phyloP scores from a whole-genome alignment of 1,140 invertebrate species.

The Zaprionus tsacasi region DNA sequence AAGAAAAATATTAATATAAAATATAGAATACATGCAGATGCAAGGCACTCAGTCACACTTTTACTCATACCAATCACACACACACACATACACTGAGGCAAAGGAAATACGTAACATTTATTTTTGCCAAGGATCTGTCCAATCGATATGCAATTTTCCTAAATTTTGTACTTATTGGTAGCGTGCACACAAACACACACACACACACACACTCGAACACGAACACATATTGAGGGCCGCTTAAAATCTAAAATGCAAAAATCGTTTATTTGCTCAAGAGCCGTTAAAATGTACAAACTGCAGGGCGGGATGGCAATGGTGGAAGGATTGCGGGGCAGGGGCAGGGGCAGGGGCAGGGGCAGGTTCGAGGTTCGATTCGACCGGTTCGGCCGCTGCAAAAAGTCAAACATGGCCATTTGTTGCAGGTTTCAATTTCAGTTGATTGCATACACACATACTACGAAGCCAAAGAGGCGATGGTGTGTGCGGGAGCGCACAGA shows the following conservation, averaged over 20 bases:
- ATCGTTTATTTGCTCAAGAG: conserved; percentile 79
- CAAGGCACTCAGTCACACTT: conserved; percentile 30
- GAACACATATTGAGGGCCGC: conserved; percentile 33
- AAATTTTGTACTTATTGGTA: conserved; percentile 45
- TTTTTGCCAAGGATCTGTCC: conserved; percentile 35
- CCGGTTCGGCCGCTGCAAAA: conserved; percentile 63
- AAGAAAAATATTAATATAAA: conserved; percentile 42
- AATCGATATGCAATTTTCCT: conserved; percentile 54
- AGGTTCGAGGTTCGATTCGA: conserved; percentile 8
- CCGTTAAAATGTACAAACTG: conserved; percentile 75
- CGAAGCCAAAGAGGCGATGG: background rate
- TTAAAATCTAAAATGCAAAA: conserved; percentile 76
- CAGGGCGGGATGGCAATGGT: conserved; percentile 11
- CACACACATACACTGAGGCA: background rate
- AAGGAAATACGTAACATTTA: conserved; percentile 23
- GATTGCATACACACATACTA: conserved; percentile 61
- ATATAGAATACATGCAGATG: conserved; percentile 29
- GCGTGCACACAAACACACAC: conserved; percentile 8
- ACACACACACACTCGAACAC: conserved; percentile 42
- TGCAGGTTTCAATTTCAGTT: conserved; percentile 80
- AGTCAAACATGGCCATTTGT: conserved; percentile 77
- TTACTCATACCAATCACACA: conserved; percentile 15
- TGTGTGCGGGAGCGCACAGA: background rate
- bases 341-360: no score
- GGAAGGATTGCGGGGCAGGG: conserved; percentile 22